A percentile compares a stretch with the other conserved stretches of the same genome.
These are phyloP conservation scores for Dryomyza anilis DNA, from an alignment of 2,888 invertebrate genomes.

Conservation along the genomic window DNA sequence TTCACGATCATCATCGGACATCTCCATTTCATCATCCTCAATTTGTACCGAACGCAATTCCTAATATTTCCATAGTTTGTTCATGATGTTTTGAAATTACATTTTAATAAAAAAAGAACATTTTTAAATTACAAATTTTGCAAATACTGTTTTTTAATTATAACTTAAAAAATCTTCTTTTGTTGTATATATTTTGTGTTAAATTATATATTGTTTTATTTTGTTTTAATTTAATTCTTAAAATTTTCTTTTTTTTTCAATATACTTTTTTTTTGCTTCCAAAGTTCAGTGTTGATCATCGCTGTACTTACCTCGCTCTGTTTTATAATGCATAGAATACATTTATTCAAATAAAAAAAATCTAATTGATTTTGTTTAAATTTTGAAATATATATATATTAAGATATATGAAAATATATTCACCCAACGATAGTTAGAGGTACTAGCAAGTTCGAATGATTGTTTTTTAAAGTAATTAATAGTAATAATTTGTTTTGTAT, in stretches of 20 bases:
- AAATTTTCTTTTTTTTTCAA: neutral
- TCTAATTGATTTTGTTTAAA: neutral
- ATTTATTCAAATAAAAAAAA: neutral
- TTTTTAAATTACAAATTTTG: no score
- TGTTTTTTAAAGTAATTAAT: no score
- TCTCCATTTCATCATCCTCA: slow-evolving; percentile 86
- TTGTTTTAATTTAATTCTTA: neutral
- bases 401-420: neutral
- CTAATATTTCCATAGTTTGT: slow-evolving; percentile 46
- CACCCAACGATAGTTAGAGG: neutral
- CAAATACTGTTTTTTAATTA: no score
- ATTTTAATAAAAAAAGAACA: neutral
- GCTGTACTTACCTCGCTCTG: neutral
- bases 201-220: neutral
- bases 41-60: slow-evolving; percentile 60
- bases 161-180: neutral
- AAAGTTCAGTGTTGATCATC: no score
- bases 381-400: neutral
- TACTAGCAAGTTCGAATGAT: no score
- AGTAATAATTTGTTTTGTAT: no score
- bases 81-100: neutral
- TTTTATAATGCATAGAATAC: neutral
- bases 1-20: slow-evolving; percentile 77
- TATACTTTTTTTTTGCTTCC: no score
- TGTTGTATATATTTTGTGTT: neutral